Percentiles rank a stretch among this genome's conserved stretches.
phyloP scores from a whole-genome alignment of 2,888 invertebrate genomes.

The Mythimna ferrago region DNA sequence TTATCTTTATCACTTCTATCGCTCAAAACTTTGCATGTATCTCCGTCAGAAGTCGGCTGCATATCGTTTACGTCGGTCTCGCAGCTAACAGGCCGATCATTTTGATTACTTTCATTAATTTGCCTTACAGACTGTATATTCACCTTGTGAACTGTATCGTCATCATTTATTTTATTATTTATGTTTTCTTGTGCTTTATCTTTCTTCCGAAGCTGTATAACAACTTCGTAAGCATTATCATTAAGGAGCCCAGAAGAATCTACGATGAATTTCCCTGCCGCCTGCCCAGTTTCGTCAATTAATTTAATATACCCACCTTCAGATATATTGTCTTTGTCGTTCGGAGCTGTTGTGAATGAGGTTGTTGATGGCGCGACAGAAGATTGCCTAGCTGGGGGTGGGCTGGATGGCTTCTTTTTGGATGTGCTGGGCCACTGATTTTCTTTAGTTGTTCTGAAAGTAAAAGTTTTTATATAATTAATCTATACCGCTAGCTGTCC shows the following conservation, averaged over 20 bases:
- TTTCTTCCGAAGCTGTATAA: constrained; percentile 86
- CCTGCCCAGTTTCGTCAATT: constrained; percentile 76
- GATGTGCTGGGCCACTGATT: constrained; percentile 42
- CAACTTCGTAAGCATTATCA: constrained; percentile 85
- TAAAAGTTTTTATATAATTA: constrained; percentile 2
- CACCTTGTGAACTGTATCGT: constrained; percentile 30
- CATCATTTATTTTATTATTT: constrained; percentile 27
- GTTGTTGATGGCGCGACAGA: constrained; percentile 74
- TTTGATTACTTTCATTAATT: constrained; percentile 19
- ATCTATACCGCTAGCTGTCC: neutral
- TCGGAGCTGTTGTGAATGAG: constrained; percentile 76
- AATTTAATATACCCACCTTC: constrained; percentile 78
- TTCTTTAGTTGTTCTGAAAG: constrained; percentile 43
- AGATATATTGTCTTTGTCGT: constrained; percentile 68
- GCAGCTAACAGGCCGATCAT: constrained; percentile 8
- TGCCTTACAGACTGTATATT: constrained; percentile 13
- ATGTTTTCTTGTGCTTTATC: constrained; percentile 63
- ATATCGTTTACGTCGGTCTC: constrained; percentile 4
- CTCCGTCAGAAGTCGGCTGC: constrained; percentile 18
- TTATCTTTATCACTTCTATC: constrained; percentile 12
- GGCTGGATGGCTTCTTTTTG: constrained; percentile 34
- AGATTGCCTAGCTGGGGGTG: constrained; percentile 45
- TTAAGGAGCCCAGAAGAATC: constrained; percentile 82
- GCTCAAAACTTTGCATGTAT: constrained; percentile 13
- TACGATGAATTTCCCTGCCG: constrained; percentile 83